Evolutionary conservation across 1,140 invertebrate species (phyloP).

Genomic region (Leptinotarsa lineolata): DNA sequence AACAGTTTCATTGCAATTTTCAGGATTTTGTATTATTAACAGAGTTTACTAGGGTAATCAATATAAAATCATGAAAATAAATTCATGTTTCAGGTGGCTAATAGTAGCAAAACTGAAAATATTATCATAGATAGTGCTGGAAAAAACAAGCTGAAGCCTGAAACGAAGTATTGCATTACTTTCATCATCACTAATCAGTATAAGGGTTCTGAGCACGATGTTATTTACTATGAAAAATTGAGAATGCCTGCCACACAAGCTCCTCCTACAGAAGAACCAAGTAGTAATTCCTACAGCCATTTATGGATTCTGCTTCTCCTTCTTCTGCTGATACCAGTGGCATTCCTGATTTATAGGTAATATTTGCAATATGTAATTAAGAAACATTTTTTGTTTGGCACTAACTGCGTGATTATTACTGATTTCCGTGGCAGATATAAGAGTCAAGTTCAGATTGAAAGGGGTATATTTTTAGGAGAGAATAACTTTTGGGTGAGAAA

Average conservation of each 20-base stretch:
- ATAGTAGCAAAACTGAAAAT: constrained; percentile 34
- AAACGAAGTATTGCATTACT: constrained; percentile 45
- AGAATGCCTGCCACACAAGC: constrained; percentile 25
- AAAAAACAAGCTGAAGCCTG: constrained; percentile 33
- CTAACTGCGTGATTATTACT: too few relatives aligned
- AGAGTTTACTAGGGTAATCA: too few relatives aligned
- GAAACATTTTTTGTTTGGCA: neutral
- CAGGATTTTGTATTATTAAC: too few relatives aligned
- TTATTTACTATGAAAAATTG: constrained; percentile 45
- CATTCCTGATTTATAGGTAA: constrained; percentile 42
- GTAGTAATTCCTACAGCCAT: constrained; percentile 30
- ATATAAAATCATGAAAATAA: too few relatives aligned
- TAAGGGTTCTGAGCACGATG: constrained; percentile 38
- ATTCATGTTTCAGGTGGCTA: constrained; percentile 26
- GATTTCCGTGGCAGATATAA: too few relatives aligned
- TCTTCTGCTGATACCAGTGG: constrained; percentile 38
- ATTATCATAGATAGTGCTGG: constrained; percentile 36
- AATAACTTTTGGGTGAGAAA: too few relatives aligned
- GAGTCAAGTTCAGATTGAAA: too few relatives aligned
- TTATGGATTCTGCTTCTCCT: constrained; percentile 40
- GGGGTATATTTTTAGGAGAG: too few relatives aligned
- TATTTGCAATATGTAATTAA: neutral
- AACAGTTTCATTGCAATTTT: too few relatives aligned
- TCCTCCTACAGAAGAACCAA: constrained; percentile 6
- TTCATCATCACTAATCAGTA: constrained; percentile 46